phyloP scores from a whole-genome alignment of 2,113 vertebrate species.

The Terrapene triunguis region DNA sequence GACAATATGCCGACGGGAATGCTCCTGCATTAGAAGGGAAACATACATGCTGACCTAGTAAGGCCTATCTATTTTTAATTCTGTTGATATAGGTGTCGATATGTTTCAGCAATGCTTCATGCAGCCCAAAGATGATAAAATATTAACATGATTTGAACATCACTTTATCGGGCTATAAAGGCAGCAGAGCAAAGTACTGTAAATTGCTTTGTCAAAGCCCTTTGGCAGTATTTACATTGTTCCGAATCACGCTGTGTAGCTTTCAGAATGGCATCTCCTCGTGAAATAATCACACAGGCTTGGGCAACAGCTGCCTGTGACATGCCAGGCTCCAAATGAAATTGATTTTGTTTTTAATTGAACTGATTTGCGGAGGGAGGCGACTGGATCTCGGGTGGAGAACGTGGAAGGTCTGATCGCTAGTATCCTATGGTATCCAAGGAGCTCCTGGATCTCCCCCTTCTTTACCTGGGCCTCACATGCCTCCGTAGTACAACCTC shows the following conservation, averaged over 20 bases:
- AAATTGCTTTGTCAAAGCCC: neutral
- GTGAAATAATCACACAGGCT: neutral
- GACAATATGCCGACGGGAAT: accelerated
- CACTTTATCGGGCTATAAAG: neutral
- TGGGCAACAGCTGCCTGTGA: neutral
- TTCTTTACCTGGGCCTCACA: neutral
- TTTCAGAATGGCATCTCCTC: neutral
- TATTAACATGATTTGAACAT: neutral
- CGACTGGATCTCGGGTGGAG: accelerated
- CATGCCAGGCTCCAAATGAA: neutral
- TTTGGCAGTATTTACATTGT: neutral
- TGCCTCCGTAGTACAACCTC: neutral
- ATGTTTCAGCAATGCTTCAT: neutral
- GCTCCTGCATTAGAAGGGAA: neutral
- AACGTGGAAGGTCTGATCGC: neutral
- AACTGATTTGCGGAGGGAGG: neutral
- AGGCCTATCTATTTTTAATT: neutral
- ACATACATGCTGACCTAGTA: neutral
- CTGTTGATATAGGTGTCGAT: neutral
- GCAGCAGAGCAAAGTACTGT: neutral
- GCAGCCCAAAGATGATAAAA: accelerated
- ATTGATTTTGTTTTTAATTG: slow-evolving; percentile 1
- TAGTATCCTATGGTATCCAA: neutral
- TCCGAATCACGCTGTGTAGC: accelerated
- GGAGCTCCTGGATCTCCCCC: neutral